A percentile compares a stretch with the other conserved stretches of the same genome.
These are phyloP conservation scores for Nomada ferruginata DNA, from an alignment of 2,888 invertebrate species.

Conservation along the genomic window DNA sequence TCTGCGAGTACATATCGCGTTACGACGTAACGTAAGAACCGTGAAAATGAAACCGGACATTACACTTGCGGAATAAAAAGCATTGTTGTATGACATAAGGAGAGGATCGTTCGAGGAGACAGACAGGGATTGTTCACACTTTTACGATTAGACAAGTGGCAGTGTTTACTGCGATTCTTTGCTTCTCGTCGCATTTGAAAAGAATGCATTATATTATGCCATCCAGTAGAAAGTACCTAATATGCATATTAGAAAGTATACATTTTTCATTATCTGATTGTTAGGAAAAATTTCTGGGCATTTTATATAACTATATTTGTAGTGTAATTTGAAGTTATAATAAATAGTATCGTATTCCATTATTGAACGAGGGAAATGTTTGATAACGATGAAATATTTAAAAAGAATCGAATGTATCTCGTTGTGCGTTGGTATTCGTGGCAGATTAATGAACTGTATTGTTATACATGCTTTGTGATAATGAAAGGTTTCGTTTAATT, in stretches of 20 bases:
- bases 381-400: neutral
- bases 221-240: too few relatives aligned
- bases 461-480: too few relatives aligned
- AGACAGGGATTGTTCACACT: neutral
- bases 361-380: neutral
- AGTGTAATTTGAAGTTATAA: neutral
- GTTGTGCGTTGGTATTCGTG: too few relatives aligned
- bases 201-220: too few relatives aligned
- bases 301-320: neutral
- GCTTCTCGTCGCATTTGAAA: too few relatives aligned
- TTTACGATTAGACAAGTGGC: neutral
- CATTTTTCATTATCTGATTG: neutral
- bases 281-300: neutral
- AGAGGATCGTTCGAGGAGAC: constrained; percentile 10
- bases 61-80: constrained; percentile 44
- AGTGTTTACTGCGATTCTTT: neutral
- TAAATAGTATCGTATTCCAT: neutral
- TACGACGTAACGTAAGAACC: constrained; percentile 58
- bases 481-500: too few relatives aligned
- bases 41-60: constrained; percentile 63
- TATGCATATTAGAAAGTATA: too few relatives aligned
- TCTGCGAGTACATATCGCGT: constrained; percentile 45
- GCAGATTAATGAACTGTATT: too few relatives aligned
- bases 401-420: too few relatives aligned
- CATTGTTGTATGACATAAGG: constrained; percentile 53